Evolutionary conservation across 2,113 vertebrate genomes (phyloP).

Genomic region (Rana temporaria): DNA sequence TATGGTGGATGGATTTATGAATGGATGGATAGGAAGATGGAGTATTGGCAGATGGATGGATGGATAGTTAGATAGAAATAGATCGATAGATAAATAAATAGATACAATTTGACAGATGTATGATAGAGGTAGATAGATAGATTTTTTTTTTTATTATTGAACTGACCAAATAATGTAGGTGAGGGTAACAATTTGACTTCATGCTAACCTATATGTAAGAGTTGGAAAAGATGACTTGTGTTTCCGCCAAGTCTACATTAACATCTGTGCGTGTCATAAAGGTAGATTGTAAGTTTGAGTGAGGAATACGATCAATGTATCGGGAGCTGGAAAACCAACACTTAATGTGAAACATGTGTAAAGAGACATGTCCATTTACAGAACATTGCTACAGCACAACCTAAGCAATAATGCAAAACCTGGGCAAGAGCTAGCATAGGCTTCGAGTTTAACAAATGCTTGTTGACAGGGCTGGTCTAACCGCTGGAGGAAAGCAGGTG

Average conservation of each 20-base stretch:
- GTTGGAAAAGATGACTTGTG: neutral
- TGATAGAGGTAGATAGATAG: no score
- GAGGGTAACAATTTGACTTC: no score
- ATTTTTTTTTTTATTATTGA: no score
- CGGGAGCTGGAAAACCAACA: constrained; percentile 25
- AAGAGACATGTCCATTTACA: constrained; percentile 48
- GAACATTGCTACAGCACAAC: constrained; percentile 45
- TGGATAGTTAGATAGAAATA: no score
- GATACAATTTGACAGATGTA: no score
- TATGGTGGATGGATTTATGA: no score
- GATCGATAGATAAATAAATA: no score
- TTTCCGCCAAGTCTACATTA: constrained; percentile 12
- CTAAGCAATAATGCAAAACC: constrained; percentile 47
- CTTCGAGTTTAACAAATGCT: constrained; percentile 44
- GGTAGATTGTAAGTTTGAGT: constrained; percentile 27
- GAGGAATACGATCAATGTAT: constrained; percentile 31
- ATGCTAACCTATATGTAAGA: no score
- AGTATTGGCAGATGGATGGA: no score
- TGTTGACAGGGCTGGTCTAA: constrained; percentile 45
- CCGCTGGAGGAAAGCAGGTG: constrained; percentile 30
- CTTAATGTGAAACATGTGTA: constrained; percentile 54
- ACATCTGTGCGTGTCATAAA: constrained; percentile 23
- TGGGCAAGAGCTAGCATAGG: constrained; percentile 22
- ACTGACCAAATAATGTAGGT: no score
- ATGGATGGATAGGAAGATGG: no score